Evolutionary conservation across 1,140 invertebrate genomes (phyloP).

Genomic region (Theocolax elegans): DNA sequence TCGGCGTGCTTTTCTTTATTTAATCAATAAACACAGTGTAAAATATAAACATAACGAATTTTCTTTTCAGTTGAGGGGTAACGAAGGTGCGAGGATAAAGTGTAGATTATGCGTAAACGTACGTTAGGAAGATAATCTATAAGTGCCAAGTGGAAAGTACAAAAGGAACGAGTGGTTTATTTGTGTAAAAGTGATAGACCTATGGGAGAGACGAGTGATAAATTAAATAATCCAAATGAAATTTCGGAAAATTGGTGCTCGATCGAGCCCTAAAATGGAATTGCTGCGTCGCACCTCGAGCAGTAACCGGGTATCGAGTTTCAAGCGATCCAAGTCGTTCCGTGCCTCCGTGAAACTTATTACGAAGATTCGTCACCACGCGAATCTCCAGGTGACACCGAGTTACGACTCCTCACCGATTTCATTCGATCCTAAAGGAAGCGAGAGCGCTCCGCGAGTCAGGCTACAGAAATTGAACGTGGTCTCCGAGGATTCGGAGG

Average conservation of each 20-base stretch:
- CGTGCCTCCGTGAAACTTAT: constrained; percentile 78
- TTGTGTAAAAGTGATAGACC: too few species aligned
- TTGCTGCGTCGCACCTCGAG: constrained; percentile 42
- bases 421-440: not conserved
- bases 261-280: constrained; percentile 59
- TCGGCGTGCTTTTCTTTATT: too few species aligned
- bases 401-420: constrained; percentile 35
- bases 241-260: constrained; percentile 54
- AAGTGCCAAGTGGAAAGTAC: too few species aligned
- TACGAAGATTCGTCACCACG: constrained; percentile 58
- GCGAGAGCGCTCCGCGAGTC: not conserved
- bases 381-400: constrained; percentile 43
- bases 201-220: not conserved
- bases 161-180: too few species aligned
- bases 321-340: constrained; percentile 73
- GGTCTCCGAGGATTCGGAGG: constrained; percentile 44
- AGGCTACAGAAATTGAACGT: constrained; percentile 36
- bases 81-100: too few species aligned
- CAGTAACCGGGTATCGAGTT: constrained; percentile 47
- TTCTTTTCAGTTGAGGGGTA: too few species aligned
- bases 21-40: too few species aligned
- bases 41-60: too few species aligned
- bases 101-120: too few species aligned
- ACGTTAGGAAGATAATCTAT: too few species aligned
- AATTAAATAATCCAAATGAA: constrained; percentile 54